Conservation (phyloP, 2,113 vertebrate species). For the Bujurquina vittata region DNA sequence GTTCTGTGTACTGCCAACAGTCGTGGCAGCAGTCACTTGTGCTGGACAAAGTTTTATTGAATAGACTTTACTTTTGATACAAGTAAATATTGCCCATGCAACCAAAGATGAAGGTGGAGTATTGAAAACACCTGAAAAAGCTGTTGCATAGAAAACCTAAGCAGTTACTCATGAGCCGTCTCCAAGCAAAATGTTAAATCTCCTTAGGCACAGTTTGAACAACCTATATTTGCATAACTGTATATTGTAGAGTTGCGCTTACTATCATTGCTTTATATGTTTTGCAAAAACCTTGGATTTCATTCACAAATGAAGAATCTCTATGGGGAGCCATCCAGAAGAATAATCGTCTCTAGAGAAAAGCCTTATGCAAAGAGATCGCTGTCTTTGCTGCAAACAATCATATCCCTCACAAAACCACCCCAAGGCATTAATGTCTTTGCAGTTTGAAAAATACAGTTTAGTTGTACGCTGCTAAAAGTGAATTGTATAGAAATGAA, state of each 20-base stretch:
- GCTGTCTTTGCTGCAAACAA: slow-evolving; percentile 48
- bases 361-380: slow-evolving; percentile 44
- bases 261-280: slow-evolving; percentile 15
- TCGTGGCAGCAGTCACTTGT: slow-evolving; percentile 22
- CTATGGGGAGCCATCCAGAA: slow-evolving; percentile 32
- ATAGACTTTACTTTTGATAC: slow-evolving; percentile 31
- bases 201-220: slow-evolving; percentile 14
- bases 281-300: slow-evolving; percentile 32
- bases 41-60: slow-evolving; percentile 42
- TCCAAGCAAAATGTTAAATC: slow-evolving; percentile 14
- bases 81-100: slow-evolving; percentile 8
- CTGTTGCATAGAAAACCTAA: not conserved
- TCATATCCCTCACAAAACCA: slow-evolving; percentile 48
- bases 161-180: not conserved
- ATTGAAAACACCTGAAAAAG: slow-evolving; percentile 14
- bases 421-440: slow-evolving; percentile 35
- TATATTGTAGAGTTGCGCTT: slow-evolving; percentile 6
- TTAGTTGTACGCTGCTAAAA: not conserved
- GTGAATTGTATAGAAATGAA: slow-evolving; percentile 13
- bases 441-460: slow-evolving; percentile 17
- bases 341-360: slow-evolving; percentile 53
- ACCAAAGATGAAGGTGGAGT: not conserved
- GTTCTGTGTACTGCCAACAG: slow-evolving; percentile 34
- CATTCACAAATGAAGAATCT: slow-evolving; percentile 17
- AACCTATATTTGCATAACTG: slow-evolving; percentile 25